Base-by-base conservation (phyloP, 2,113 vertebrate species). In the Seriola aureovittata region DNA sequence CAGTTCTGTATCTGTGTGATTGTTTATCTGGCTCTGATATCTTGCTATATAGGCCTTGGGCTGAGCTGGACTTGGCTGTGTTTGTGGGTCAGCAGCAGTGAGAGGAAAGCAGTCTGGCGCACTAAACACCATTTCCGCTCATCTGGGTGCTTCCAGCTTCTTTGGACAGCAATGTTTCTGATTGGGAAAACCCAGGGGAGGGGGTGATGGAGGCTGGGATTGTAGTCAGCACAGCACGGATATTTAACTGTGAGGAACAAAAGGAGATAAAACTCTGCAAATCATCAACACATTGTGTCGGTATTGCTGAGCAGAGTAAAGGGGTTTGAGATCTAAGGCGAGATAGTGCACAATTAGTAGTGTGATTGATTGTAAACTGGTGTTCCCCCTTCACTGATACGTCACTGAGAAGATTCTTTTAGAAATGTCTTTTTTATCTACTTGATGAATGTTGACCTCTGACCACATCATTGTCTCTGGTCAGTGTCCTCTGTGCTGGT, bases 381-480 rank as follows among this genome's bases (percentile, higher is more conserved):
- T 59, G 80, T 86, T 84, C 85, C 44, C 40, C 10, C 65, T 29
- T 55, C 1, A 46, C 38, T 83, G 82, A 81, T 76, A 85, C 0
- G 2, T 58, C 72, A 68, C 10, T 40, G 58, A 38, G 78, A 72
- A 74, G 48, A 42, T 52, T 63, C 36, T 50, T 54, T 59, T 58
- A 23, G 42, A 48, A 32, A 40, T 85, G 78, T 77, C 71, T 63
- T 59, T 85, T 84, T 90, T 90, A 91, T 92, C 89, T 91, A 75
- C 11, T 36, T 91, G 88, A 92, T 85, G 54, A 88, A 89, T 88
- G 82, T 40, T 77, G 85, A 89, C 91, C 91, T 91, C 81, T 92
- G 87, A 92, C 89, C 85, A 55, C n/a, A 3, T 69, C 40, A 62
- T 86, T 72, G 78, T 63, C 69, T 91, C 84, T 88, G 86, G 44